Evolutionary conservation across 2,888 invertebrate genomes (phyloP).

Genomic region (Noctuana brunneofusca): DNA sequence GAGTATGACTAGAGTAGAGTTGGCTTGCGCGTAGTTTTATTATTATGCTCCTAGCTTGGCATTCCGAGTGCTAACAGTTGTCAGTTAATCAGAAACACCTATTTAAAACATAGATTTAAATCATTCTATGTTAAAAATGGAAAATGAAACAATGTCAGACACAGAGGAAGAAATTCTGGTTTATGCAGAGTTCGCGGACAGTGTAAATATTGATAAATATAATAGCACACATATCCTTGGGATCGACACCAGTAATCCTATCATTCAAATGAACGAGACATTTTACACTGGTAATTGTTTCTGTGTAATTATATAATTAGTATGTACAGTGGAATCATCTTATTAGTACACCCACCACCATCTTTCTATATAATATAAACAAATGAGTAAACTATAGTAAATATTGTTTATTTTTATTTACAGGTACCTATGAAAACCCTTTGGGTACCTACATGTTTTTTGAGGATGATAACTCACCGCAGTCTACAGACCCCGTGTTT

Average conservation of each 20-base stretch:
- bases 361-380: no score
- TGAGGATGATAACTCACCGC: conserved; percentile 81
- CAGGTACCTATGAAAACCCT: conserved; percentile 86
- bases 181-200: conserved; percentile 83
- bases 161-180: conserved; percentile 83
- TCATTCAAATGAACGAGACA: conserved; percentile 86
- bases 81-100: no score
- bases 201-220: conserved; percentile 73
- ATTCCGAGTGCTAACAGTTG: no score
- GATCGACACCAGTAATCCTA: conserved; percentile 83
- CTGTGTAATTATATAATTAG: not conserved
- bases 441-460: conserved; percentile 90
- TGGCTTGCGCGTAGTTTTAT: no score
- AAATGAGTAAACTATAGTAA: not conserved
- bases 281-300: conserved; percentile 79
- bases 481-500: conserved; percentile 75
- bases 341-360: not conserved
- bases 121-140: not conserved
- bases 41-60: no score
- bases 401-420: conserved; percentile 41
- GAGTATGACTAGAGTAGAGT: no score
- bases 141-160: conserved; percentile 47
- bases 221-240: conserved; percentile 83
- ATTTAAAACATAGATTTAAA: no score
- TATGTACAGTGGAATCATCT: not conserved